phyloP scores from a whole-genome alignment of 2,113 vertebrate species.

The Triplophysa dalaica region DNA sequence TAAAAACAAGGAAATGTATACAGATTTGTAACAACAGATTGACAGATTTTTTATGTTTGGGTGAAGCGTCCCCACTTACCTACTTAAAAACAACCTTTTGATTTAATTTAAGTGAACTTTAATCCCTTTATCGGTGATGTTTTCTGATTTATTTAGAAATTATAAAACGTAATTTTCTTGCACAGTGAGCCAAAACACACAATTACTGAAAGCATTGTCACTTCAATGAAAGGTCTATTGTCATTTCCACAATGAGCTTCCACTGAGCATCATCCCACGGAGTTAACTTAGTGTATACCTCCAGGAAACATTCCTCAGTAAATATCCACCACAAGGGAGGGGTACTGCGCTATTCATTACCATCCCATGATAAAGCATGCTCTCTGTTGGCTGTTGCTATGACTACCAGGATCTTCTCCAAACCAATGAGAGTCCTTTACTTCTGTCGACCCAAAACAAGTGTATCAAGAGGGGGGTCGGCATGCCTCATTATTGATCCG shows the following conservation, averaged over 20 bases:
- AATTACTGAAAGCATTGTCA: constrained; percentile 1
- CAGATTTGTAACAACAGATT: too few species aligned
- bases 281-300: constrained; percentile 5
- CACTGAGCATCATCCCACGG: constrained; percentile 18
- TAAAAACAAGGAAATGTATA: too few species aligned
- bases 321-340: constrained; percentile 44
- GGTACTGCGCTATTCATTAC: constrained; percentile 45
- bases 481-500: constrained; percentile 45
- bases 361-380: constrained; percentile 71
- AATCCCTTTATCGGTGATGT: too few species aligned
- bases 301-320: constrained; percentile 38
- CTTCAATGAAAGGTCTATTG: constrained; percentile 25
- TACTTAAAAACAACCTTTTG: too few species aligned
- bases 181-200: neutral
- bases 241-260: constrained; percentile 20
- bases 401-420: constrained; percentile 75
- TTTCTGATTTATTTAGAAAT: neutral
- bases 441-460: constrained; percentile 36
- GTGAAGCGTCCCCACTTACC: too few species aligned
- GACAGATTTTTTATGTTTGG: too few species aligned
- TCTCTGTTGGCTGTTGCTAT: constrained; percentile 82
- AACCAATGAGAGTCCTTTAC: constrained; percentile 69
- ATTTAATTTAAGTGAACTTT: too few species aligned
- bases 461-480: constrained; percentile 41
- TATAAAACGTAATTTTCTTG: neutral